Percentiles rank a stretch among this genome's conserved stretches.
Evolutionary conservation across 2,113 vertebrate species (phyloP).

Genomic region (Pluvialis apricaria): DNA sequence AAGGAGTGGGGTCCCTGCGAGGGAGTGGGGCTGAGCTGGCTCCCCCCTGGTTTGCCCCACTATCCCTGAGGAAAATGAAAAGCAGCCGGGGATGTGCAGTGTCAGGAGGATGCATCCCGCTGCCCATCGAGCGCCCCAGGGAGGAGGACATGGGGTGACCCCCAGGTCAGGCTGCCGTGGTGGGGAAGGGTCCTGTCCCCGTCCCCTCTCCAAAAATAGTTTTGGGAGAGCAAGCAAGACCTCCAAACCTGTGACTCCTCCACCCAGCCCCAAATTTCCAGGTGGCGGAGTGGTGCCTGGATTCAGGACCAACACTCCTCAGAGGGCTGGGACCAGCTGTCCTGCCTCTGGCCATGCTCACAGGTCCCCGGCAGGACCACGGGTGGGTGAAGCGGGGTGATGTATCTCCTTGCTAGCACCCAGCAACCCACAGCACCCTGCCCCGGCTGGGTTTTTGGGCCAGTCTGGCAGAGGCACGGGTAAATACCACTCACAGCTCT

Average conservation of each 20-base stretch:
- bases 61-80: neutral
- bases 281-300: neutral
- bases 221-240: neutral
- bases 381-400: neutral
- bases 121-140: neutral
- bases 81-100: neutral
- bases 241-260: neutral
- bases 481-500: slow-evolving; percentile 13
- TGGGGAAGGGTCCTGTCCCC: neutral
- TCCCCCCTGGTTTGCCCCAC: neutral
- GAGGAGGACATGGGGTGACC: accelerated
- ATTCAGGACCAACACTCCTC: neutral
- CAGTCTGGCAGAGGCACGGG: neutral
- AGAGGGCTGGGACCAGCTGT: too few species aligned
- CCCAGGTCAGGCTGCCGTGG: neutral
- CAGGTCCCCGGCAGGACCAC: accelerated
- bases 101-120: neutral
- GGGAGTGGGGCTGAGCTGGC: neutral
- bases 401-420: neutral
- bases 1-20: neutral
- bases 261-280: neutral
- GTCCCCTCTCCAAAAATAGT: neutral
- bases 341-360: too few species aligned
- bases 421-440: neutral
- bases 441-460: neutral